A percentile compares a stretch with the other conserved stretches of the same genome.
These are phyloP conservation scores for Lepidothrix coronata DNA, from an alignment of 2,113 vertebrate genomes.

Conservation along the genomic window DNA sequence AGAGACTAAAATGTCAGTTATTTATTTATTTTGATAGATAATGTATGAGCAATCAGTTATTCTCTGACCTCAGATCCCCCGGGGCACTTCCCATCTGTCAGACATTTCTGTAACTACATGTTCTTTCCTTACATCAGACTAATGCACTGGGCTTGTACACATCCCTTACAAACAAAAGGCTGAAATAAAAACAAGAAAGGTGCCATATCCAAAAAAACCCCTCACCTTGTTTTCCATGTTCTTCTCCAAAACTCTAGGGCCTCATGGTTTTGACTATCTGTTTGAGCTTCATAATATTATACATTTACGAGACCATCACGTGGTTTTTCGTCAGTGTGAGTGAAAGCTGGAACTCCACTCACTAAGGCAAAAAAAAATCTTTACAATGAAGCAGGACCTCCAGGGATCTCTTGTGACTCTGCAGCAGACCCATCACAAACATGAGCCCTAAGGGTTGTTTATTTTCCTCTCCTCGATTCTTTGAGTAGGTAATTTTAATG, in stretches of 20 bases:
- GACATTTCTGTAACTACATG: slow-evolving; percentile 37
- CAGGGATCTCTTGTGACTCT: neutral
- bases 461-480: neutral
- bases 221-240: neutral
- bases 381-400: neutral
- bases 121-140: neutral
- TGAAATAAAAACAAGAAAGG: neutral
- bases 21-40: slow-evolving; percentile 48
- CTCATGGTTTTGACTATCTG: neutral
- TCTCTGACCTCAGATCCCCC: slow-evolving; percentile 32
- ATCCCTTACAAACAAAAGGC: neutral
- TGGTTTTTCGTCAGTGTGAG: neutral
- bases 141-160: neutral
- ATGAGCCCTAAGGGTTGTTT: neutral
- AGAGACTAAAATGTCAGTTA: neutral
- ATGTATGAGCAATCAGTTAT: slow-evolving; percentile 24
- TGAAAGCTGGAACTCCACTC: neutral
- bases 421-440: neutral
- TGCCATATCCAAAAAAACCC: neutral
- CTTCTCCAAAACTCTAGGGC: neutral
- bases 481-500: neutral
- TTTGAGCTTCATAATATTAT: neutral
- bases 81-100: slow-evolving; percentile 19
- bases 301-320: neutral
- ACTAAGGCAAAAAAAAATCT: neutral